These are phyloP conservation scores for Musca domestica DNA, from an alignment of 1,140 invertebrate genomes.

Conservation along the genomic window DNA sequence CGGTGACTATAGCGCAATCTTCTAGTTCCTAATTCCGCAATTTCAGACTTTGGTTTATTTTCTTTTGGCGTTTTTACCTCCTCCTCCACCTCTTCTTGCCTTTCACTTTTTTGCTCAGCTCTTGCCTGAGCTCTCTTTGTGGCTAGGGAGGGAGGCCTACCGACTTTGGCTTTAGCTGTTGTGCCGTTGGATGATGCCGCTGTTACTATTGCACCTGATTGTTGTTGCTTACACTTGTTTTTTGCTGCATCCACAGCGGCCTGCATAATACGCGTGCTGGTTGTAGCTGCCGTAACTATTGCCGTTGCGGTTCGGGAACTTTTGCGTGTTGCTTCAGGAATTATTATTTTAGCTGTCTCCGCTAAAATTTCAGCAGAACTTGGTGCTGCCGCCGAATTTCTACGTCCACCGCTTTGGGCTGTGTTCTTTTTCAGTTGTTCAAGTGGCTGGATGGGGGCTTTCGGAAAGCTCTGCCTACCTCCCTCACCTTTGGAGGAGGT, in stretches of 20 bases:
- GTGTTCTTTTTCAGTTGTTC: conserved; percentile 32
- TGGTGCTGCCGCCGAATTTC: no score
- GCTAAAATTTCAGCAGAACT: background rate
- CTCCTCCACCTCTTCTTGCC: background rate
- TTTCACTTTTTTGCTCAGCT: background rate
- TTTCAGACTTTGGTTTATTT: background rate
- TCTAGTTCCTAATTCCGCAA: background rate
- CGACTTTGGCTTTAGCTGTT: no score
- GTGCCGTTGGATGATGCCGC: no score
- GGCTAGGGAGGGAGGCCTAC: background rate
- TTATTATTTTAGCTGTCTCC: conserved; percentile 2
- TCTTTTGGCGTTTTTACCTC: background rate
- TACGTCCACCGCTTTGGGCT: background rate
- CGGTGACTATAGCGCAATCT: conserved; percentile 9
- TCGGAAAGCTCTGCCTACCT: conserved; percentile 46
- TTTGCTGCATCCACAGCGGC: conserved; percentile 33
- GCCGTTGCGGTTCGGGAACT: conserved; percentile 48
- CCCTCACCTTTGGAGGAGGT: background rate
- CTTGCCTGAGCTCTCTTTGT: background rate
- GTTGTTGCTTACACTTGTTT: conserved; percentile 17
- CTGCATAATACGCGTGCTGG: conserved; percentile 42
- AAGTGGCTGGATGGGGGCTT: conserved; percentile 53
- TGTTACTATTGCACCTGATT: background rate
- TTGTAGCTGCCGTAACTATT: conserved; percentile 46
- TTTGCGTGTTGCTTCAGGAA: conserved; percentile 39